Base-by-base conservation (phyloP, 2,888 invertebrate species). In the Hipparchia sbordonii region DNA sequence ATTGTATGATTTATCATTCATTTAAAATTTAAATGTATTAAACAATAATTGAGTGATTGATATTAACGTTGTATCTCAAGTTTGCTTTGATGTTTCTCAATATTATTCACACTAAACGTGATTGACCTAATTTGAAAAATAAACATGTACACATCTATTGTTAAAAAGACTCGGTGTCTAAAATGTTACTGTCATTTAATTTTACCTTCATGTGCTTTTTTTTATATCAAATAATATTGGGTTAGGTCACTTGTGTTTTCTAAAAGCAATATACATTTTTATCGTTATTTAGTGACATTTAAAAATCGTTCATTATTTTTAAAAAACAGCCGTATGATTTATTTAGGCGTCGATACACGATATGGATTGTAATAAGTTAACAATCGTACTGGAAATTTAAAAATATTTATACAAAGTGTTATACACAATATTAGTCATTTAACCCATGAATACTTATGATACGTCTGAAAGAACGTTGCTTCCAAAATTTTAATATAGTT, bases 331-430 rank as follows among this genome's bases (percentile, higher is more conserved):
- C 57, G 8, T 8, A 13, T 13, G 13, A 4, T 48, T 23, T 13
- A 1, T 54, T 39, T 13, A 10, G 5, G 6, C 46, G 3, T 46
- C 54, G 68, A 71, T 70, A 71, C 70, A 77, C 54, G 68, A 71
- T 70, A 71, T 71, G 78, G 74, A 82, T 82, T 89, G 91, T 92
- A 90, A 83, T 92, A 91, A 92, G 92, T 92, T 91, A 92, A 91
- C 92, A 90, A 57, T 79, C 84, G 84, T 82, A 84, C 83, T 77
- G 77, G 74, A 83, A 81, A 80, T 81, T 84, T 89, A 87, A 85
- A 85, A 85, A 88, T 87, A 86, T 86, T 88, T 92, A 93, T 91
- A 92, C 88, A 91, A 90, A 74, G 91, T 91, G 90, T 91, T 92
- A 91, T 89, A 89, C 89, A 91, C 86, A 86, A 89, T 87, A 87